These are phyloP conservation scores for Diarsia rubi DNA, from an alignment of 2,888 invertebrate species.

Conservation along the genomic window DNA sequence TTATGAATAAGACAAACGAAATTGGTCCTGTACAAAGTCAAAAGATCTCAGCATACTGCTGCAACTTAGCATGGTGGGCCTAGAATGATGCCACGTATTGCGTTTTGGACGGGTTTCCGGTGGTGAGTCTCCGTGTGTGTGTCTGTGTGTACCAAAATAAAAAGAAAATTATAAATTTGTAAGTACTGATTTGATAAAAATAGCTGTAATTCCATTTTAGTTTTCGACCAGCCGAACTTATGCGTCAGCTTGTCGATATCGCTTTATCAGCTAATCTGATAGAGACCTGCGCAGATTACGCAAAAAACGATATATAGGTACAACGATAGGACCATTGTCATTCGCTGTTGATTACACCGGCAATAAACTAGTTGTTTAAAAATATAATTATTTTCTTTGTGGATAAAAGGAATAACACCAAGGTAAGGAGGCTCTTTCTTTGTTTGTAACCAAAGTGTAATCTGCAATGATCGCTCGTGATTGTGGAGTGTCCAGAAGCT, in stretches of 20 bases:
- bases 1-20: too few relatives aligned
- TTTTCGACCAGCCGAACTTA: neutral
- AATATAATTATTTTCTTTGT: slow-evolving; percentile 46
- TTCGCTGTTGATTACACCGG: slow-evolving; percentile 59
- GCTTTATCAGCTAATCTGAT: slow-evolving; percentile 57
- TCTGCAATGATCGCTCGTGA: neutral
- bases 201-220: neutral
- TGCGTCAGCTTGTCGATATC: slow-evolving; percentile 65
- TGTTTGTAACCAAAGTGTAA: neutral
- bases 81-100: too few relatives aligned
- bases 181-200: neutral
- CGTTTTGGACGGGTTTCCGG: neutral
- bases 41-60: too few relatives aligned
- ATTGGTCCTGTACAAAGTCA: too few relatives aligned
- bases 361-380: slow-evolving; percentile 52
- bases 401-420: slow-evolving; percentile 29
- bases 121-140: neutral
- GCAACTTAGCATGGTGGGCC: too few relatives aligned
- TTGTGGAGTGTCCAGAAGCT: neutral
- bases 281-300: slow-evolving; percentile 55
- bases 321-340: slow-evolving; percentile 63
- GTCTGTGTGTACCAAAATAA: neutral
- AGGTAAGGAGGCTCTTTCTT: slow-evolving; percentile 46
- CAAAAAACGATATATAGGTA: slow-evolving; percentile 70
- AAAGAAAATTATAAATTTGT: neutral